Evolutionary conservation across 2,113 vertebrate genomes (phyloP).

Genomic region (Ptilorrhoa leucosticta): DNA sequence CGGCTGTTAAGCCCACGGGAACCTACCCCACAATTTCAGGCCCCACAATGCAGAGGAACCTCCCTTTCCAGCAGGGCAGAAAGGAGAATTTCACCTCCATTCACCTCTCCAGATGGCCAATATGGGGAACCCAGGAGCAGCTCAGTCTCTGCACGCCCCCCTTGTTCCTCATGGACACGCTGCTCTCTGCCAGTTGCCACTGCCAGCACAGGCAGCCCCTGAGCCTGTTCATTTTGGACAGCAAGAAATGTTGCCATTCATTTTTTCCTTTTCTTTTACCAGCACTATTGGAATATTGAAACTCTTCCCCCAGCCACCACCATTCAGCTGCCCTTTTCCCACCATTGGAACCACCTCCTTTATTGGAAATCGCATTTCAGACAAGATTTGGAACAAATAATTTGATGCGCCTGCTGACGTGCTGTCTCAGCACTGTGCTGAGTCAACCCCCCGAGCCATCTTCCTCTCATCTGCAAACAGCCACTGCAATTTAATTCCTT

Average conservation of each 20-base stretch:
- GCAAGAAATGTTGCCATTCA: neutral
- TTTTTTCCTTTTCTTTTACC: neutral
- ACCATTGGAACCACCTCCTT: neutral
- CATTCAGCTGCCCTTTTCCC: neutral
- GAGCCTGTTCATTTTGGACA: rapidly evolving
- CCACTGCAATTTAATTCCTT: neutral
- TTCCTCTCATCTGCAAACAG: neutral
- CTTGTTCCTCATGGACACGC: neutral
- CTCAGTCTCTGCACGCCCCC: neutral
- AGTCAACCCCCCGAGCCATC: neutral
- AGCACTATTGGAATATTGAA: neutral
- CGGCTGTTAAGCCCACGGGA: neutral
- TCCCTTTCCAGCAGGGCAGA: neutral
- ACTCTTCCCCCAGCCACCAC: neutral
- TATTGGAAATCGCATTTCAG: neutral
- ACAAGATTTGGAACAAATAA: neutral
- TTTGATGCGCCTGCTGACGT: neutral
- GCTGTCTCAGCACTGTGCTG: neutral
- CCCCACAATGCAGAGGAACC: rapidly evolving
- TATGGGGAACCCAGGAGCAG: neutral
- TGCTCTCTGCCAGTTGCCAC: neutral
- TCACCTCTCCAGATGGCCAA: neutral
- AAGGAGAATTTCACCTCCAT: neutral
- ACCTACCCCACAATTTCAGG: neutral
- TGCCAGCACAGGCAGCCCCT: neutral